Base-by-base conservation (phyloP, 2,888 invertebrate species). In the Nomada ferruginata region DNA sequence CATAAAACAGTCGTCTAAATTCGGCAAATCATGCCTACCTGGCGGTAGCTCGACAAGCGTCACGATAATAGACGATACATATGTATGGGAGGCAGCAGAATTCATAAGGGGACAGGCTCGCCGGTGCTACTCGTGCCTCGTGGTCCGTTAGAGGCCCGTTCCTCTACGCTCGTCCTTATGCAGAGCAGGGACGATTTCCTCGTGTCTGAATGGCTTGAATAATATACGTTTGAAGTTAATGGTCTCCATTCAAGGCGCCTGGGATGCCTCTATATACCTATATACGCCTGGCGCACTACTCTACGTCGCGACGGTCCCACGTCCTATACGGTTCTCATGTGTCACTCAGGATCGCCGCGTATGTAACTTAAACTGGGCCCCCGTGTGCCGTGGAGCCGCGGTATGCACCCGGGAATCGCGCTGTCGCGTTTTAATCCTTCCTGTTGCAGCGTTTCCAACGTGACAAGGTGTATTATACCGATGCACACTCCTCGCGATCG, bases 191-290 rank as follows among this genome's bases (percentile, higher is more conserved):
- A 89, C 87, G 87, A 89, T 89, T 87, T 87, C 84, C 86, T 82
- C 84, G 86, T 85, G 84, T 88, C 85, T 83, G 89, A 89, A 89
- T 90, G 90, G 82, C 85, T 89, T 89, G 88, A 90, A 90, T 90
- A 90, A 90, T 90, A 89, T 86, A 87, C 87, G 90, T 89, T 90
- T 87, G 84, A 90, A 89, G 90, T 90, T 90, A 90, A 90, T 90
- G 90, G 90, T 87, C 90, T 89, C 90, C 90, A 90, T 90, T 90
- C 88, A 90, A 89, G 89, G 90, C 88, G 79, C 85, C 88, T 85
- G 71, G 63, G 72, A 57, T 76, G 65, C 68, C 60, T 70, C 72
- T 74, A 71, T 76, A 79, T 71, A 66, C 83, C 73, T 75, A 74
- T 76, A 69, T 75, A 66, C 42, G 63, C 53, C 15, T 15, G 47